A percentile compares a stretch with the other conserved stretches of the same genome.
Conservation (phyloP, 2,888 invertebrate genomes). For the Isotomurus palustris region DNA sequence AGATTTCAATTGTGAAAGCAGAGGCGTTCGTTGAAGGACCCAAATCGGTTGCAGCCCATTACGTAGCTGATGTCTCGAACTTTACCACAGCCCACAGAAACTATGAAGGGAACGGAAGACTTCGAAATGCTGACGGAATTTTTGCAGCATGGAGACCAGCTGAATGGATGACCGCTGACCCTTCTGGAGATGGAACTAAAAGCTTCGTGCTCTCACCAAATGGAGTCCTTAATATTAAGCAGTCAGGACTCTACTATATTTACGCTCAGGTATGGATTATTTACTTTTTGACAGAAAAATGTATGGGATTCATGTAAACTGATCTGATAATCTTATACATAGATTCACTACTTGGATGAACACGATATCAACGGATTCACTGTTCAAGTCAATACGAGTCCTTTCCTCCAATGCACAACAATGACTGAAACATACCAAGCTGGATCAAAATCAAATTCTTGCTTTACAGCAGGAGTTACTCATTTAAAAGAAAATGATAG, state of each 20-base stretch:
- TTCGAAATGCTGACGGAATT: slow-evolving; percentile 60
- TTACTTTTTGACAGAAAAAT: too few relatives aligned
- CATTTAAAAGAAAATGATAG: slow-evolving; percentile 62
- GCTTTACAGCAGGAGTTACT: slow-evolving; percentile 66
- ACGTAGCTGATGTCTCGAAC: slow-evolving; percentile 61
- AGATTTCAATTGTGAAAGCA: slow-evolving; percentile 41
- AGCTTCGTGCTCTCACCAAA: slow-evolving; percentile 47
- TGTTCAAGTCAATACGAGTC: slow-evolving; percentile 60
- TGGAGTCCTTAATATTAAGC: slow-evolving; percentile 64
- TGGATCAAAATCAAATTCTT: slow-evolving; percentile 64
- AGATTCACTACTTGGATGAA: slow-evolving; percentile 74
- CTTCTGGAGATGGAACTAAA: slow-evolving; percentile 29
- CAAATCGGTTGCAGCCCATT: slow-evolving; percentile 59
- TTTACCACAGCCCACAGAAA: slow-evolving; percentile 56
- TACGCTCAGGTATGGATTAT: slow-evolving; percentile 62
- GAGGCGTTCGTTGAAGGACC: slow-evolving; percentile 44
- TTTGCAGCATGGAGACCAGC: slow-evolving; percentile 65
- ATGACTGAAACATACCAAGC: slow-evolving; percentile 59
- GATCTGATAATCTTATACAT: slow-evolving; percentile 48
- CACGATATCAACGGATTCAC: slow-evolving; percentile 72
- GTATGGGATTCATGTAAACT: too few relatives aligned
- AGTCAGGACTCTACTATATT: slow-evolving; percentile 68
- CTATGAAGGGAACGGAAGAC: slow-evolving; percentile 60
- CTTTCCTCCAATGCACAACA: slow-evolving; percentile 69
- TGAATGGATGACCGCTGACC: slow-evolving; percentile 55